A percentile compares a stretch with the other conserved stretches of the same genome.
Conservation (phyloP, 1,140 invertebrate species). For the Diorhabda carinulata region DNA sequence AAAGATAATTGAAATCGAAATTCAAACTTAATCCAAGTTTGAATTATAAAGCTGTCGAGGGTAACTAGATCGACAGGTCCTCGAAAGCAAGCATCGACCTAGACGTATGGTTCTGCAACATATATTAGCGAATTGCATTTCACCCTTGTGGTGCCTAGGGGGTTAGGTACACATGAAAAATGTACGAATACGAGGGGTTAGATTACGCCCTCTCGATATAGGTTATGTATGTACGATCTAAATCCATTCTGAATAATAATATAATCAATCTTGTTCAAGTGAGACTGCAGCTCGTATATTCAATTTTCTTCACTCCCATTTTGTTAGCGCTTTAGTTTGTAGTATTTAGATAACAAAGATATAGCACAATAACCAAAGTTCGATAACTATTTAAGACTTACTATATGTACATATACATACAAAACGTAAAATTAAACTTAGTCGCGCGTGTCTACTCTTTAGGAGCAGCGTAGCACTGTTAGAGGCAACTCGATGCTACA, state of each 20-base stretch:
- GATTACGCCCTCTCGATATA: slow-evolving; percentile 31
- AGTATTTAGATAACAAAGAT: no score
- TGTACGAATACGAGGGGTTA: slow-evolving; percentile 29
- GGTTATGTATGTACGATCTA: slow-evolving; percentile 27
- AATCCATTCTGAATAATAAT: slow-evolving; percentile 26
- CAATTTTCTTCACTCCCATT: no score
- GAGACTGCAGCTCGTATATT: no score
- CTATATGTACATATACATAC: no score
- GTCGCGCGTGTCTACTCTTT: no score
- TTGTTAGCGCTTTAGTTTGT: no score
- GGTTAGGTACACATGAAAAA: slow-evolving; percentile 30
- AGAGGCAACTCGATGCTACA: no score
- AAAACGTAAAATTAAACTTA: no score
- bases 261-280: no score
- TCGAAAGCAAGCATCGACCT: slow-evolving; percentile 25
- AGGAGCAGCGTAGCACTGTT: no score
- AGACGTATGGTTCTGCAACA: slow-evolving; percentile 43
- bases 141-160: slow-evolving; percentile 19
- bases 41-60: slow-evolving; percentile 33
- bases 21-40: slow-evolving; percentile 26
- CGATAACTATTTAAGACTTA: no score
- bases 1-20: background rate
- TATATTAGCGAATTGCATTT: slow-evolving; percentile 40
- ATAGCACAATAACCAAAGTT: no score
- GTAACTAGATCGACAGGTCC: slow-evolving; percentile 37